Evolutionary conservation across 2,113 vertebrate genomes (phyloP).

Genomic region (Gavialis gangeticus): DNA sequence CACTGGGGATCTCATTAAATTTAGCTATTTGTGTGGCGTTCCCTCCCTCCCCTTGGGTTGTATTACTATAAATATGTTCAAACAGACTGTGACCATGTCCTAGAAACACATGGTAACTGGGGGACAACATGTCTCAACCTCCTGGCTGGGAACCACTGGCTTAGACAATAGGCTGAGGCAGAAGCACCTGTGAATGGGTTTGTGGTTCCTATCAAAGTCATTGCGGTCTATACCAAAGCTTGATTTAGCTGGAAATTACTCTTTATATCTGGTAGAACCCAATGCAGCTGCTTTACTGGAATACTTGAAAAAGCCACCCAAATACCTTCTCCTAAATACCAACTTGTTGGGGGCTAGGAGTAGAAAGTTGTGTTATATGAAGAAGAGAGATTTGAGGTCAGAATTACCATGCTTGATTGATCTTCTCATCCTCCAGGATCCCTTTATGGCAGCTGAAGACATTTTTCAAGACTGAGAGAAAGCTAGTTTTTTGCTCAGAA

Average conservation of each 20-base stretch:
- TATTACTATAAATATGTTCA: too few relatives aligned
- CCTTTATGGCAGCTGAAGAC: too few relatives aligned
- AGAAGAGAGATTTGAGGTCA: conserved; percentile 25
- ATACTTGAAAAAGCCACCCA: background rate
- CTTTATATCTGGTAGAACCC: conserved; percentile 57
- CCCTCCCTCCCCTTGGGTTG: too few relatives aligned
- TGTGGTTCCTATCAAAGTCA: conserved; percentile 26
- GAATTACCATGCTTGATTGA: background rate
- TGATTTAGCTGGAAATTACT: conserved; percentile 59
- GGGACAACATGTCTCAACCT: too few relatives aligned
- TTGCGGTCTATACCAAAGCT: conserved; percentile 44
- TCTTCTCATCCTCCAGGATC: too few relatives aligned
- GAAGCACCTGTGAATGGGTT: conserved; percentile 56
- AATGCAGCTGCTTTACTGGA: conserved; percentile 55
- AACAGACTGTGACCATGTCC: conserved; percentile 8
- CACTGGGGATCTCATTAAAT: too few relatives aligned
- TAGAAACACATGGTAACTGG: conserved; percentile 20
- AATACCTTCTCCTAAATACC: background rate
- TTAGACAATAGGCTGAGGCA: conserved; percentile 19
- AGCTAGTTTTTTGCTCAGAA: background rate
- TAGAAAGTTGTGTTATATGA: conserved; percentile 30
- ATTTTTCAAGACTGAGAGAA: background rate
- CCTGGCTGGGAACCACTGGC: conserved; percentile 44
- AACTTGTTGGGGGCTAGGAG: conserved; percentile 12
- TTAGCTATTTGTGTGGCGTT: too few relatives aligned